Conservation (phyloP, 2,113 vertebrate species). For the Bufo bufo region DNA sequence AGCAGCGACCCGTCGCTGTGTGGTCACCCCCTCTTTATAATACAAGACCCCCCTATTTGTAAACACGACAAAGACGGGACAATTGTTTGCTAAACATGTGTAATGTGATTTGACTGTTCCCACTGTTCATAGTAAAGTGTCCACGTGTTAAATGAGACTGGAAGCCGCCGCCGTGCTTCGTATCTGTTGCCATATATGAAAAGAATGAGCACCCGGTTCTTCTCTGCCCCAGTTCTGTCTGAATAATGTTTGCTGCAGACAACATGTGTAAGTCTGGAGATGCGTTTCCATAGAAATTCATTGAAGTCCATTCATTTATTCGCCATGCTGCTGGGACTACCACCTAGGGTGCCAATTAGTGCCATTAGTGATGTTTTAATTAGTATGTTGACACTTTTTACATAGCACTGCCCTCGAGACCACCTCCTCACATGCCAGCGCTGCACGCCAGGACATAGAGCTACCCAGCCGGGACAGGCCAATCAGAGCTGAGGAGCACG, state of each 20-base stretch:
- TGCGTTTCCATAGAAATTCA: conserved; percentile 56
- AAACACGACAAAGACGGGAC: background rate
- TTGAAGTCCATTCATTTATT: conserved; percentile 52
- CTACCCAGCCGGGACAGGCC: background rate
- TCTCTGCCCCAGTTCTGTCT: conserved; percentile 50
- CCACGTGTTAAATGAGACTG: conserved; percentile 40
- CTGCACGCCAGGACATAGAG: conserved; percentile 8
- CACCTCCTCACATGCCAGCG: conserved; percentile 18
- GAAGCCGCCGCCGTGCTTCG: background rate
- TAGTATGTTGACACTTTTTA: conserved; percentile 59
- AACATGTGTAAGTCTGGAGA: conserved; percentile 53
- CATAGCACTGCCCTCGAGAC: conserved; percentile 38
- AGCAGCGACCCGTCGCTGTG: background rate
- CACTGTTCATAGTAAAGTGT: conserved; percentile 45
- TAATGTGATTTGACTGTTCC: conserved; percentile 50
- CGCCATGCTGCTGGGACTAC: conserved; percentile 46
- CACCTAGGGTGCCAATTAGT: conserved; percentile 57
- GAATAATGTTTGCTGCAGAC: conserved; percentile 47
- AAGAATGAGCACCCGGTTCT: conserved; percentile 7
- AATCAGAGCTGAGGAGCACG: background rate
- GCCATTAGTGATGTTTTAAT: conserved; percentile 56
- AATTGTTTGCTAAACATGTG: conserved; percentile 41
- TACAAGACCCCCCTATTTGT: background rate
- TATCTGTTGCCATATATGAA: conserved; percentile 23
- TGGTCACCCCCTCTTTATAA: conserved; percentile 5